phyloP scores from a whole-genome alignment of 2,113 vertebrate species.

The Scytalopus superciliaris region DNA sequence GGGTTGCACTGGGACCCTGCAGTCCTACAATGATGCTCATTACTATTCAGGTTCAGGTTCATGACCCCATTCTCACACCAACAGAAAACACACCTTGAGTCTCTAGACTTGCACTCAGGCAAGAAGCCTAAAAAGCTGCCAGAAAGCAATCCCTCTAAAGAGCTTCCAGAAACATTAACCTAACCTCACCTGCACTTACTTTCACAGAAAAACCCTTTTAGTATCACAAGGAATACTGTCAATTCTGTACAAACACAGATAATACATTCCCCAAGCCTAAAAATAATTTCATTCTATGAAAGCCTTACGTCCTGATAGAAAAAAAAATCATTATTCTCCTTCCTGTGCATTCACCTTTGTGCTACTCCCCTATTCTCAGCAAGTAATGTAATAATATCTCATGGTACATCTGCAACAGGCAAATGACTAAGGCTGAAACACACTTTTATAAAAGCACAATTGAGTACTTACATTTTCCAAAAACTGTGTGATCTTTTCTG shows the following conservation, averaged over 20 bases:
- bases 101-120: not conserved
- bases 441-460: not conserved
- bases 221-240: not conserved
- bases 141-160: not conserved
- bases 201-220: not conserved
- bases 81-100: not conserved
- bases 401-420: not conserved
- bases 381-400: not conserved
- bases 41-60: not conserved
- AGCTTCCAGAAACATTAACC: not conserved
- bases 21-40: not conserved
- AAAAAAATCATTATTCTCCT: not conserved
- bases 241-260: not conserved
- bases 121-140: not conserved
- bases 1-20: not conserved
- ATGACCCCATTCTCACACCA: not conserved
- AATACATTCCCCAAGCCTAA: not conserved
- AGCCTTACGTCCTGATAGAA: not conserved
- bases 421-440: not conserved
- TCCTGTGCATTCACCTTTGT: not conserved
- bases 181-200: not conserved
- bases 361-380: not conserved
- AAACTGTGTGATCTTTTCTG: conserved; percentile 86
- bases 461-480: conserved; percentile 87
- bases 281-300: not conserved